Conservation (phyloP, 2,113 vertebrate genomes). For the Chloropsis hardwickii region DNA sequence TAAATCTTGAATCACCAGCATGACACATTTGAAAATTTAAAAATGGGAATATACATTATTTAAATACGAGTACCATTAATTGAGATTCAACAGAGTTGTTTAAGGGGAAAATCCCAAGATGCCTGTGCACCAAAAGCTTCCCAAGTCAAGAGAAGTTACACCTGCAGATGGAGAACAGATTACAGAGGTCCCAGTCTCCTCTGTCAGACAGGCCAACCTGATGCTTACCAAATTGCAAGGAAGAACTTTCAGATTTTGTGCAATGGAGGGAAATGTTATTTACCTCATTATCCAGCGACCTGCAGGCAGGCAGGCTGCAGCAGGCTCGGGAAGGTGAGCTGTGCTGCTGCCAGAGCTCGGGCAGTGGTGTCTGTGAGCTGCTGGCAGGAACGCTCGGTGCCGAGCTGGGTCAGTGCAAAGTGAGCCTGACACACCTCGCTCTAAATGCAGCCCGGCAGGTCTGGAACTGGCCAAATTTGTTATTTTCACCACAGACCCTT, state of each 20-base stretch:
- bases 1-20: constrained; percentile 38
- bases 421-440: not conserved
- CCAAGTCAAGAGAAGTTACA: not conserved
- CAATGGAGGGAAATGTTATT: not conserved
- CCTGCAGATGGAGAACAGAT: not conserved
- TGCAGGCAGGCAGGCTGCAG: not conserved
- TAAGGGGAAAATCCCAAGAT: not conserved
- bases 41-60: constrained; percentile 40
- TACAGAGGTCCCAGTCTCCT: not conserved
- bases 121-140: not conserved
- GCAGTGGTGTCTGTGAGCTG: not conserved
- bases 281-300: not conserved
- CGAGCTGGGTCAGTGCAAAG: not conserved
- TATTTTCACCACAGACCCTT: not conserved
- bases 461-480: not conserved
- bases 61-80: constrained; percentile 10
- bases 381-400: not conserved
- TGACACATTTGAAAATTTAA: constrained; percentile 42
- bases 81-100: constrained; percentile 19
- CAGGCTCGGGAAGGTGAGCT: not conserved
- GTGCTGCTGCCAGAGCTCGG: not conserved
- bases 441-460: not conserved
- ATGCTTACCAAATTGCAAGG: not conserved
- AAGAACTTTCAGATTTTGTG: not conserved
- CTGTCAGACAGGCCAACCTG: not conserved